phyloP scores from a whole-genome alignment of 2,113 vertebrate genomes.

The Zingel zingel region DNA sequence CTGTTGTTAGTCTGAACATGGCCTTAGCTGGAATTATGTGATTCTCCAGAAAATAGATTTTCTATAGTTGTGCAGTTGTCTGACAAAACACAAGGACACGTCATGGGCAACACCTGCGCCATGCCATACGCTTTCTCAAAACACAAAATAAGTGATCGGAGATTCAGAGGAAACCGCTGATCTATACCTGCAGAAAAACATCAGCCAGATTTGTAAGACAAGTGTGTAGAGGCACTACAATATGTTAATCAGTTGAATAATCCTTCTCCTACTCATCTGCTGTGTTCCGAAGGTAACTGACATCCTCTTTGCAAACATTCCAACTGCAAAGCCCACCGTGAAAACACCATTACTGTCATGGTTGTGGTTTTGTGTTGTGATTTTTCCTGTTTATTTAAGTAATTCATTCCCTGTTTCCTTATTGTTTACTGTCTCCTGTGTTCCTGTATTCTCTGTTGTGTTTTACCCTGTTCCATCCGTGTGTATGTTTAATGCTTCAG shows the following conservation, averaged over 20 bases:
- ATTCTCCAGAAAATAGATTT: slow-evolving; percentile 12
- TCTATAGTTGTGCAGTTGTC: slow-evolving; percentile 12
- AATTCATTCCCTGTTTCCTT: too few relatives aligned
- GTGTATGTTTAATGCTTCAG: too few relatives aligned
- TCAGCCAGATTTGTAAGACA: not conserved
- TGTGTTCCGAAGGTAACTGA: not conserved
- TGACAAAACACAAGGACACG: slow-evolving; percentile 25
- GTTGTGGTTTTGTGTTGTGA: too few relatives aligned
- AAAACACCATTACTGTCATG: not conserved
- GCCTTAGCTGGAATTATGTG: not conserved
- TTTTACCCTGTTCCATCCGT: too few relatives aligned
- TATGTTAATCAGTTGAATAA: not conserved
- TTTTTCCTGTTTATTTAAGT: too few relatives aligned
- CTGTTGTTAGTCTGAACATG: slow-evolving; percentile 1
- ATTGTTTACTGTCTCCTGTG: too few relatives aligned
- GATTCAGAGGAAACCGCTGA: not conserved
- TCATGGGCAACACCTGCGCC: slow-evolving; percentile 41
- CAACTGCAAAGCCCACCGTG: not conserved
- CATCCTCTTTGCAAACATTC: not conserved
- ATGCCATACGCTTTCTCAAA: slow-evolving; percentile 5
- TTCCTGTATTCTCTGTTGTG: too few relatives aligned
- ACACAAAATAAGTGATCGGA: slow-evolving; percentile 8
- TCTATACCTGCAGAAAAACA: not conserved
- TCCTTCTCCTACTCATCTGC: not conserved
- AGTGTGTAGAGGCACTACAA: not conserved